Evolutionary conservation across 2,888 invertebrate species (phyloP).

Genomic region (Cataglyphis cursor): DNA sequence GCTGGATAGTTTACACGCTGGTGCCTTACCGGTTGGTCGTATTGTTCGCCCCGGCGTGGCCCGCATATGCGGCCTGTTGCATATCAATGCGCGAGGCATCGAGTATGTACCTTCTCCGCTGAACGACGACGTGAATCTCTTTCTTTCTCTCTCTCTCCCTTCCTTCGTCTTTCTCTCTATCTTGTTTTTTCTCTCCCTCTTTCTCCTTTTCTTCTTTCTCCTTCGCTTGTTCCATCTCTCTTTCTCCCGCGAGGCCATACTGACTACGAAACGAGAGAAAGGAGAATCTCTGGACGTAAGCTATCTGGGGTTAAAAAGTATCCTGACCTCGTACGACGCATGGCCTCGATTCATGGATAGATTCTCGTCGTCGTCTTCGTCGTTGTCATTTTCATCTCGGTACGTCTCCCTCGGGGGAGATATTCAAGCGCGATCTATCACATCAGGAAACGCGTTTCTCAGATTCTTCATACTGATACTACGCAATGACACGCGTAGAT

Average conservation of each 20-base stretch:
- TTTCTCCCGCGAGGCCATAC: background rate
- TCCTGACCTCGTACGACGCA: slow-evolving; percentile 57
- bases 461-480: slow-evolving; percentile 26
- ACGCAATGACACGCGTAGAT: slow-evolving; percentile 41
- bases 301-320: slow-evolving; percentile 66
- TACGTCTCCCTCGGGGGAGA: slow-evolving; percentile 29
- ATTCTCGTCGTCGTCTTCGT: slow-evolving; percentile 52
- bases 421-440: background rate
- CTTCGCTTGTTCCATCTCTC: background rate
- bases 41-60: slow-evolving; percentile 79
- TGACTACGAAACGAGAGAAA: slow-evolving; percentile 21
- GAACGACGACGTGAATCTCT: slow-evolving; percentile 52
- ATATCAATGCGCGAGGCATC: slow-evolving; percentile 79
- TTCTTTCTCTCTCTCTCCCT: slow-evolving; percentile 25
- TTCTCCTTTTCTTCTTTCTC: background rate
- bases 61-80: slow-evolving; percentile 80
- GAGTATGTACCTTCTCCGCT: slow-evolving; percentile 62
- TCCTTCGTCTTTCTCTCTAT: slow-evolving; percentile 19
- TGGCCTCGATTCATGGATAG: slow-evolving; percentile 42
- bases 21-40: slow-evolving; percentile 80
- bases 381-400: slow-evolving; percentile 31
- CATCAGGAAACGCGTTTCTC: slow-evolving; percentile 49
- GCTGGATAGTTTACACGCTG: slow-evolving; percentile 80
- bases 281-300: slow-evolving; percentile 36
- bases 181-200: slow-evolving; percentile 12